Base-by-base conservation (phyloP, 1,140 invertebrate genomes). In the Coboldia fuscipes region DNA sequence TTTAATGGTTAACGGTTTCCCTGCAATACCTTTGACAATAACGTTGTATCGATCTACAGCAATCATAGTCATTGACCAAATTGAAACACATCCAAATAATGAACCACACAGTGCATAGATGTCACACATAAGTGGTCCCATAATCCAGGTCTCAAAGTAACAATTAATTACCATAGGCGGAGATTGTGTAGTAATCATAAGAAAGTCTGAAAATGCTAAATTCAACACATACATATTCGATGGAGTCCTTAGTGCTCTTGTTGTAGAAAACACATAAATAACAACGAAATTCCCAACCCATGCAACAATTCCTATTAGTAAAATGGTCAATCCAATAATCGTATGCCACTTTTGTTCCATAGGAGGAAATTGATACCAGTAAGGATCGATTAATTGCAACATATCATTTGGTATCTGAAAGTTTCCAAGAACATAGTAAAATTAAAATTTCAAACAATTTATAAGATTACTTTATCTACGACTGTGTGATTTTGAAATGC, bases 21-120 rank as follows among this genome's bases (percentile, higher is more conserved):
- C 72, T 9, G 69, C 62, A 42, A 76, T 63, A 43, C 72, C 65
- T 48, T 79, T 80, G 20, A 84, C 79, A 49, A 88, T 86, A 30
- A 86, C 81, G 46, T 82, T 79, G 62, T 85, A 86, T 44, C 83
- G 67, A 51, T 88, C 83, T 39, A 83, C 68, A 28, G 81, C 73
- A 39, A 88, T 84, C 62, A 76, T 68, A 2, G 74, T 75, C 75
- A 86, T 79, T 7, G 77, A 73, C 75, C 79, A 83, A 42, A 88
- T 86, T 23, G 81, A 85, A 39, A 65, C 67, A 50, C 77, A 75
- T 31, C 81, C 81, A 42, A 76, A 84, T 34, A 84, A 59, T 8
- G 78, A 83, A 20, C 82, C 83, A 36, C 68, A 59, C 47, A 79
- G 68, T 22, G 68, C 82, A 46, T 86, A 85, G 2, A 88, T 45